Evolutionary conservation across 2,113 vertebrate species (phyloP).

Genomic region (Sminthopsis crassicaudata): DNA sequence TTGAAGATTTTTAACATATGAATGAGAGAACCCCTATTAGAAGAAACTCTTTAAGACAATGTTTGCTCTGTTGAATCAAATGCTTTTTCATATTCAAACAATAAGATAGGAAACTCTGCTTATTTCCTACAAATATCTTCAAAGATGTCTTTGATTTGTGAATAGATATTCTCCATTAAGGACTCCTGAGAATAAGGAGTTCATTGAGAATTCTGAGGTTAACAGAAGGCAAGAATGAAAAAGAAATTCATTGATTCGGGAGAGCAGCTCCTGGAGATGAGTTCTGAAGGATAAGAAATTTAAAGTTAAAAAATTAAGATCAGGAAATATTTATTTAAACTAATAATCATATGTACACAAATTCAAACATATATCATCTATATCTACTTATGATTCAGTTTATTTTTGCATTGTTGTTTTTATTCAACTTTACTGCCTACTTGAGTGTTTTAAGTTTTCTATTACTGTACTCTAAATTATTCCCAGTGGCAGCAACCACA

Average conservation of each 20-base stretch:
- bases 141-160: neutral
- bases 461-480: slow-evolving; percentile 11
- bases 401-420: neutral
- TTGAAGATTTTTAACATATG: neutral
- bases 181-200: neutral
- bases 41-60: neutral
- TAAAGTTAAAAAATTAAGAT: neutral
- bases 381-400: slow-evolving; percentile 14
- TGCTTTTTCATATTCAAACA: neutral
- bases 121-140: neutral
- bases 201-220: neutral
- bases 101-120: neutral
- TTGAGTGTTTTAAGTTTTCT: slow-evolving; percentile 38
- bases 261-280: neutral
- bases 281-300: neutral
- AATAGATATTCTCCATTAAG: neutral
- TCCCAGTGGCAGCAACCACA: slow-evolving; percentile 9
- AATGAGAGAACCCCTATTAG: neutral
- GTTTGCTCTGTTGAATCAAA: neutral
- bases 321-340: neutral
- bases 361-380: neutral
- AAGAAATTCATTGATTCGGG: neutral
- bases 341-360: neutral
- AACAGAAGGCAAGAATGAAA: neutral
- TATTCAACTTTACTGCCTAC: neutral